Conservation (phyloP, 2,888 invertebrate species). For the Cantharis lateralis region DNA sequence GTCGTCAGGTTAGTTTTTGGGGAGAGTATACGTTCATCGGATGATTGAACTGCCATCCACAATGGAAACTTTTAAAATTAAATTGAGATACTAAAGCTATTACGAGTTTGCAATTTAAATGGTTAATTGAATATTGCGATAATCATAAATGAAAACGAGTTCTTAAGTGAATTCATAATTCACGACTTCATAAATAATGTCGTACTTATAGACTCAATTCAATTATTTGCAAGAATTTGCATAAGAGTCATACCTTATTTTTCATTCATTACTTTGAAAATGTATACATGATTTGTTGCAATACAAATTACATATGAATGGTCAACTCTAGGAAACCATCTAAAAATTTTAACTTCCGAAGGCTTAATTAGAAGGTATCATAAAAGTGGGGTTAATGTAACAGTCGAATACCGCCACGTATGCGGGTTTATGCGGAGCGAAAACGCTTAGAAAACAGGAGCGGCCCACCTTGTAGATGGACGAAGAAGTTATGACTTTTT, state of each 20-base stretch:
- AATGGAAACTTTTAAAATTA: not conserved
- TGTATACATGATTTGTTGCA: not conserved
- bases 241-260: not conserved
- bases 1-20: not conserved
- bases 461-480: not conserved
- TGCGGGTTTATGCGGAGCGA: not conserved
- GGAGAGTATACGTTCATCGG: slow-evolving; percentile 12
- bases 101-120: not conserved
- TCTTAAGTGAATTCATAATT: not conserved
- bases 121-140: not conserved
- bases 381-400: not conserved
- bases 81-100: not conserved
- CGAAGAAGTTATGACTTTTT: not conserved
- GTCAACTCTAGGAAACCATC: not conserved
- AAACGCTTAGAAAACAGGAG: not conserved
- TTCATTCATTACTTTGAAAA: not conserved
- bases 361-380: not conserved
- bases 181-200: not conserved
- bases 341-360: not conserved
- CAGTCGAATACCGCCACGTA: not conserved
- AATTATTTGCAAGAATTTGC: not conserved
- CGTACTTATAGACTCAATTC: not conserved
- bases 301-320: not conserved
- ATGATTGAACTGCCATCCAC: slow-evolving; percentile 8
- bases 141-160: not conserved